A percentile compares a stretch with the other conserved stretches of the same genome.
Evolutionary conservation across 2,888 invertebrate species (phyloP).

Genomic region (Trachelus stipa): DNA sequence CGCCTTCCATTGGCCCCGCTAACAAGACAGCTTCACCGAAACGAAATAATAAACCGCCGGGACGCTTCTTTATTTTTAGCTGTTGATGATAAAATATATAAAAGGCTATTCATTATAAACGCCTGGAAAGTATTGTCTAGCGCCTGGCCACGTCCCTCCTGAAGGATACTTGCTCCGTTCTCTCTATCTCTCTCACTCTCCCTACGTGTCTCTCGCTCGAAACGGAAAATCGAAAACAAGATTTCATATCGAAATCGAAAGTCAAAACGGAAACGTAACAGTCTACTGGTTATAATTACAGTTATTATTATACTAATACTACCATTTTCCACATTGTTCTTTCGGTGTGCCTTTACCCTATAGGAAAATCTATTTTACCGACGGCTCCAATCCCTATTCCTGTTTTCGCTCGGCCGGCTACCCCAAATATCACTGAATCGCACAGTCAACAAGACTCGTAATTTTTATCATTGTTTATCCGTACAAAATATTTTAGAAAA

Average conservation of each 20-base stretch:
- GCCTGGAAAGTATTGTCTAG: slow-evolving; percentile 33
- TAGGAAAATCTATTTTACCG: neutral
- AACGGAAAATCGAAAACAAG: neutral
- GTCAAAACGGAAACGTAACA: neutral
- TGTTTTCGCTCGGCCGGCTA: neutral
- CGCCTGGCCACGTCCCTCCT: slow-evolving; percentile 10
- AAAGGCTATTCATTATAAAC: slow-evolving; percentile 50
- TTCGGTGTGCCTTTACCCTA: neutral
- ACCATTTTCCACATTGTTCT: neutral
- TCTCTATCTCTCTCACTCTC: neutral
- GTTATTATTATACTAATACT: neutral
- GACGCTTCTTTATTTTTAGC: slow-evolving; percentile 40
- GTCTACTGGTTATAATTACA: neutral
- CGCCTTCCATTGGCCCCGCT: slow-evolving; percentile 61
- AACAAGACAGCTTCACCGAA: slow-evolving; percentile 62
- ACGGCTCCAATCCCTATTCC: neutral
- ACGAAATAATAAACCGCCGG: slow-evolving; percentile 60
- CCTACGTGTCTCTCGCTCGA: neutral
- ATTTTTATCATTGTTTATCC: neutral
- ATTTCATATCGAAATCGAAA: neutral
- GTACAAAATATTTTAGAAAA: neutral
- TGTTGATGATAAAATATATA: slow-evolving; percentile 46
- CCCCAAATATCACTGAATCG: neutral
- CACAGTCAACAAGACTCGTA: neutral
- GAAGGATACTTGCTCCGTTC: neutral